Conservation (phyloP, 2,113 vertebrate genomes). For the Plestiodon gilberti region DNA sequence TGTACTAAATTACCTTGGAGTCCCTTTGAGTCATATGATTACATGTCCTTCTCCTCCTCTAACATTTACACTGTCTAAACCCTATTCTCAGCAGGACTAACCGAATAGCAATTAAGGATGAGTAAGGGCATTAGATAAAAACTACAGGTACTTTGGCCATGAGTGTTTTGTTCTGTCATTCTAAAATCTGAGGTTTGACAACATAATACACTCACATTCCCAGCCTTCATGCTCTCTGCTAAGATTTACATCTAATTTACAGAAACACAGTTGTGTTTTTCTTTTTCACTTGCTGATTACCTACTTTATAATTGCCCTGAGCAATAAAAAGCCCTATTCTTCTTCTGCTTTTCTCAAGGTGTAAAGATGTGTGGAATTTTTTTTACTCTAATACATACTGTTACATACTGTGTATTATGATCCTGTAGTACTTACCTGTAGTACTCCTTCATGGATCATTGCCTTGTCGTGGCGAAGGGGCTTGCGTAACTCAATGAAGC, state of each 20-base stretch:
- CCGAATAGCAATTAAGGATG: conserved; percentile 22
- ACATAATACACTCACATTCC: neutral
- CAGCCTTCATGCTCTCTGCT: conserved; percentile 15
- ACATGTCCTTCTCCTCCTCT: neutral
- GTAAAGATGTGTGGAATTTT: conserved; percentile 2
- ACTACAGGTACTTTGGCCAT: conserved; percentile 7
- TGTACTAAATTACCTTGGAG: neutral
- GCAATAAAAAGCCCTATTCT: neutral
- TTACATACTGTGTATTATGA: neutral
- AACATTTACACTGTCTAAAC: neutral
- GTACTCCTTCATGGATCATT: no score
- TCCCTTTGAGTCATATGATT: conserved; percentile 1
- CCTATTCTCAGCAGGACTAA: neutral
- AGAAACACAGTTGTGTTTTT: neutral
- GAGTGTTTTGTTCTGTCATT: conserved; percentile 1
- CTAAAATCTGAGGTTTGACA: conserved; percentile 10
- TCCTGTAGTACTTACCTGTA: neutral
- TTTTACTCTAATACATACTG: neutral
- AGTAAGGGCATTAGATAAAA: conserved; percentile 19
- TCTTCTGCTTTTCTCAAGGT: neutral
- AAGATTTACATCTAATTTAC: conserved; percentile 19
- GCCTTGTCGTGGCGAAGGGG: no score
- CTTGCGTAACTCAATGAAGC: no score
- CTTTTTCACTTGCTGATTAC: conserved; percentile 1
- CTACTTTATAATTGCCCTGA: conserved; percentile 24